Base-by-base conservation (phyloP, 2,888 invertebrate species). In the Flabesymbios commensalis region DNA sequence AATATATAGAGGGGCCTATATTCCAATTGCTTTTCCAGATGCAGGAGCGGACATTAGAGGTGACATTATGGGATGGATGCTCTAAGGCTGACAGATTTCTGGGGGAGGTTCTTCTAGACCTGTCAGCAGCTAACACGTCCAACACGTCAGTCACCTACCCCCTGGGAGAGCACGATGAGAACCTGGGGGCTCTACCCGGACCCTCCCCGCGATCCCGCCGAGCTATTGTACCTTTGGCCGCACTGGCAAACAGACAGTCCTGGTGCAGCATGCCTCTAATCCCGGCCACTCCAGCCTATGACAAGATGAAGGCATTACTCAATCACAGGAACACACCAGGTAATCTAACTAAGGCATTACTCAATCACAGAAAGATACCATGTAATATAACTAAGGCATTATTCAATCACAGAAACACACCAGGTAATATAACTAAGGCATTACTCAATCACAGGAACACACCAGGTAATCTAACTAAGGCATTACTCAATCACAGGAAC, bases 31-130 rank as follows among this genome's bases (percentile, higher is more conserved):
- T n/a, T n/a, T n/a, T n/a, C n/a, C n/a, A 66, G 66, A 22, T 66
- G 48, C 17, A 19, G 29, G 32, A 36, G 10, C 43, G 51, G 60
- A 88, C 89, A 7, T 86, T 94, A 57, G 93, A 94, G 78, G 90
- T 94, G 22, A 92, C 92, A 19, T 85, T 94, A 17, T 94, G 93
- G 93, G 93, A 93, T 78, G 89, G 89, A 71, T 91, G 92, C 0
- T 90, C 91, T 72, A 89, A 90, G 57, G 92, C 92, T 72, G 88
- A 90, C 52, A 65, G 66, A 14, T 80, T 78, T 68, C 60, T 78
- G 74, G 85, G 86, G 1, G 85, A 86, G 71, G 79, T 84, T 26
- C 76, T 88, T 78, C 86, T 92, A 74, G 91, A 92, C 72, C 60
- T 92, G 62, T 88, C 89, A 74, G 91, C 91, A 80, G 93, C 92